These are phyloP conservation scores for Liasis olivaceus DNA, from an alignment of 2,797 vertebrate species.

Conservation along the genomic window DNA sequence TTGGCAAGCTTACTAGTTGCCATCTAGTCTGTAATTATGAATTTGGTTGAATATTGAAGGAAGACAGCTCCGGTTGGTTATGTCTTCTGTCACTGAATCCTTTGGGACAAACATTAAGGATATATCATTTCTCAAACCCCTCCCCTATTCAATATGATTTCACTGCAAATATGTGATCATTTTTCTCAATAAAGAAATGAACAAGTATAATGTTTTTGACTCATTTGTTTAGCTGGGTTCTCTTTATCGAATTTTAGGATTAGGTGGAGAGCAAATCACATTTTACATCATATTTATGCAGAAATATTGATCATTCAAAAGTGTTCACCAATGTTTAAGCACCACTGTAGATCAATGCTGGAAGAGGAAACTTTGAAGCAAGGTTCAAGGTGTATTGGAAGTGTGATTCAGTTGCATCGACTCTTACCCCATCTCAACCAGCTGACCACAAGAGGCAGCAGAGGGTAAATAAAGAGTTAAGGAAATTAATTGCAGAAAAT, in stretches of 20 bases:
- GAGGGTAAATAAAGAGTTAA: too few species aligned
- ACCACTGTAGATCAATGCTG: not conserved
- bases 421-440: not conserved
- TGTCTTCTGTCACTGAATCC: not conserved
- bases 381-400: not conserved
- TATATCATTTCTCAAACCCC: not conserved
- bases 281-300: not conserved
- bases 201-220: not conserved
- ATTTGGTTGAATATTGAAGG: not conserved
- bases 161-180: not conserved
- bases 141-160: not conserved
- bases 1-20: not conserved
- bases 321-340: too few species aligned
- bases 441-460: not conserved
- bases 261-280: not conserved
- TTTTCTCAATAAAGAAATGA: not conserved
- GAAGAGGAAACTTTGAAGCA: not conserved
- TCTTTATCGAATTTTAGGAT: not conserved
- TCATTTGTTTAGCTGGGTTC: not conserved
- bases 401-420: not conserved
- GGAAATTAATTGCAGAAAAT: not conserved
- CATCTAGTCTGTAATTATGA: not conserved
- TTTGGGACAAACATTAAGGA: not conserved
- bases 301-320: too few species aligned
- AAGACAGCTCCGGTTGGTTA: not conserved